phyloP scores from a whole-genome alignment of 2,113 vertebrate species.

The Anoura caudifer region DNA sequence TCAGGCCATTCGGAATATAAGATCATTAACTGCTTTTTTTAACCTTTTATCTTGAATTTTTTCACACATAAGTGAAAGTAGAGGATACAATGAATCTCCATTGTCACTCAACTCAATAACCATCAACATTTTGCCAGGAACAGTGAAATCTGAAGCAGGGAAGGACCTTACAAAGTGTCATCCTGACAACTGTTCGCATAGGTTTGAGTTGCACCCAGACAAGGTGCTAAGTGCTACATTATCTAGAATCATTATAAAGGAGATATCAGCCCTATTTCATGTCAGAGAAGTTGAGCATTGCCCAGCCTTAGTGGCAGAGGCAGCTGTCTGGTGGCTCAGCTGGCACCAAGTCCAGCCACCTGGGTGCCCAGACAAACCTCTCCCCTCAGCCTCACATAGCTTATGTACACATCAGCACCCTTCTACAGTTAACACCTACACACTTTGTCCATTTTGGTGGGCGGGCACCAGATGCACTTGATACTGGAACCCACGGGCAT shows the following conservation, averaged over 20 bases:
- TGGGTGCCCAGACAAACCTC: neutral
- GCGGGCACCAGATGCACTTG: neutral
- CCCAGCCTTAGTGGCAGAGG: neutral
- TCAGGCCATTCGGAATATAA: neutral
- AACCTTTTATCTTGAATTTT: neutral
- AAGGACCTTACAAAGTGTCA: neutral
- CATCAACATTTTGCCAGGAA: neutral
- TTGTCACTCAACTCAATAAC: neutral
- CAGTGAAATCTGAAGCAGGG: neutral
- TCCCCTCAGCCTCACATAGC: neutral
- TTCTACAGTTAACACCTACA: neutral
- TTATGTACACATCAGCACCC: neutral
- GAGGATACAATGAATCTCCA: neutral
- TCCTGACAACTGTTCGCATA: neutral
- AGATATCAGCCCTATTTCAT: neutral
- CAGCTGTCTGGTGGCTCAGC: neutral
- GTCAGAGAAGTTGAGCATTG: neutral
- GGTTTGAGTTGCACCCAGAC: neutral
- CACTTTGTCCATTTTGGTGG: neutral
- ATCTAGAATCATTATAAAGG: neutral
- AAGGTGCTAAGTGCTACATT: neutral
- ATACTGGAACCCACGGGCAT: neutral
- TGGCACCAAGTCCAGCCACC: neutral
- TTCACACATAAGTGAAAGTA: neutral
- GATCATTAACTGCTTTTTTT: neutral